These are phyloP conservation scores for Varanus komodoensis DNA, from an alignment of 2,113 vertebrate species.

Conservation along the genomic window DNA sequence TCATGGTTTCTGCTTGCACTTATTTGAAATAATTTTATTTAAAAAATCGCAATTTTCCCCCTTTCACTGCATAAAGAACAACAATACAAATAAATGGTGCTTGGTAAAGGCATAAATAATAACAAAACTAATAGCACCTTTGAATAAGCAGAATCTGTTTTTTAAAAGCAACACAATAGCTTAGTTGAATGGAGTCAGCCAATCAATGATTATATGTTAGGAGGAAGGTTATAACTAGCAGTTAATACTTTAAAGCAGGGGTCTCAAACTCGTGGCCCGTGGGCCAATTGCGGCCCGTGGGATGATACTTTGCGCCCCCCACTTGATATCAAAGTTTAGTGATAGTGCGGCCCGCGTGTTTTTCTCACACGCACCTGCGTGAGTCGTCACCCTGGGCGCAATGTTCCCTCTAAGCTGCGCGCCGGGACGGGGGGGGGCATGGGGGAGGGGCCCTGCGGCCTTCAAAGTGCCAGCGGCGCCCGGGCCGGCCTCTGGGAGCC, in stretches of 20 bases:
- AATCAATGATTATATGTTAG: background rate
- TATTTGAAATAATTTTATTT: slow-evolving; percentile 31
- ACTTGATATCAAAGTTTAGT: no score
- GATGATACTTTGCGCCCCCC: no score
- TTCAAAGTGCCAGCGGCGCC: no score
- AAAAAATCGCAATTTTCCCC: slow-evolving; percentile 5
- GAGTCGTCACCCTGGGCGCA: no score
- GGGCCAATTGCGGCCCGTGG: no score
- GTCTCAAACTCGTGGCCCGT: no score
- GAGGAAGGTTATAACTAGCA: background rate
- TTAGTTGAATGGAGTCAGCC: background rate
- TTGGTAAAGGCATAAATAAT: background rate
- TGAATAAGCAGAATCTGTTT: background rate
- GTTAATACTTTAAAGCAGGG: slow-evolving; percentile 7
- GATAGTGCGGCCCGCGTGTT: no score
- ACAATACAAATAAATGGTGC: background rate
- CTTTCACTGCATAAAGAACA: slow-evolving; percentile 3
- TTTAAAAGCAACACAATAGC: background rate
- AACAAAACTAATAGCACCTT: background rate
- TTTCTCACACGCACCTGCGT: no score
- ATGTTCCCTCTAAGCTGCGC: no score
- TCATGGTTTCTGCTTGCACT: slow-evolving; percentile 13
- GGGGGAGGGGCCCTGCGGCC: no score
- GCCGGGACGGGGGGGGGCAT: no score
- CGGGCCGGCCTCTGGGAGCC: no score